These are phyloP conservation scores for Philopedon plagiatum DNA, from an alignment of 2,888 invertebrate genomes.

Conservation along the genomic window DNA sequence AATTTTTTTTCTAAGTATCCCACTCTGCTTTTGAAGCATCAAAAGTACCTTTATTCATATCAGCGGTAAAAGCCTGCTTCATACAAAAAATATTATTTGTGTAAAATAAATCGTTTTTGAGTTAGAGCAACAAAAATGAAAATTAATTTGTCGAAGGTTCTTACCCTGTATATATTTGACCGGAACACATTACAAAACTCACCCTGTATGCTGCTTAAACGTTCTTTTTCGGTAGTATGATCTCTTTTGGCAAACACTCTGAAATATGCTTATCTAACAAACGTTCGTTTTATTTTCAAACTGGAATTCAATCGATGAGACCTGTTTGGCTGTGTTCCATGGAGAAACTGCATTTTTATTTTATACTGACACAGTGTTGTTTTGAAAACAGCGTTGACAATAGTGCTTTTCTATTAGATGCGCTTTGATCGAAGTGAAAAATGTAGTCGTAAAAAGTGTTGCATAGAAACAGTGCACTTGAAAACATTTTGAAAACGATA, in stretches of 20 bases:
- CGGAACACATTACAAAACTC: too few species aligned
- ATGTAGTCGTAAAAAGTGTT: background rate
- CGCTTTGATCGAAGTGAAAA: background rate
- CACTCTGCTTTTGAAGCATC: too few species aligned
- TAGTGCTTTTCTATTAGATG: background rate
- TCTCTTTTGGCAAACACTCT: constrained; percentile 18
- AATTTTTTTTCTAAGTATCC: too few species aligned
- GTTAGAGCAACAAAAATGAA: too few species aligned
- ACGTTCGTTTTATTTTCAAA: constrained; percentile 22
- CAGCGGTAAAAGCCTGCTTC: too few species aligned
- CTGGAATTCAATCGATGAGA: constrained; percentile 28
- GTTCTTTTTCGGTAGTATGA: constrained; percentile 5
- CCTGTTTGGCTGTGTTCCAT: constrained; percentile 33
- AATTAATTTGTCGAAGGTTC: too few species aligned
- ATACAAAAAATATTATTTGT: too few species aligned
- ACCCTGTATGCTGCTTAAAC: too few species aligned
- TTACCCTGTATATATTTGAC: too few species aligned
- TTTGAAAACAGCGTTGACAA: constrained; percentile 23
- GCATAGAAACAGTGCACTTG: background rate
- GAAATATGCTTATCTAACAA: constrained; percentile 12
- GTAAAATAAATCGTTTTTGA: too few species aligned
- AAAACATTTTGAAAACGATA: background rate
- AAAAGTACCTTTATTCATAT: too few species aligned
- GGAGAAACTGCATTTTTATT: constrained; percentile 27
- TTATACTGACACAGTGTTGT: constrained; percentile 24